Conservation (phyloP, 2,797 vertebrate species). For the Sylvilagus floridanus region DNA sequence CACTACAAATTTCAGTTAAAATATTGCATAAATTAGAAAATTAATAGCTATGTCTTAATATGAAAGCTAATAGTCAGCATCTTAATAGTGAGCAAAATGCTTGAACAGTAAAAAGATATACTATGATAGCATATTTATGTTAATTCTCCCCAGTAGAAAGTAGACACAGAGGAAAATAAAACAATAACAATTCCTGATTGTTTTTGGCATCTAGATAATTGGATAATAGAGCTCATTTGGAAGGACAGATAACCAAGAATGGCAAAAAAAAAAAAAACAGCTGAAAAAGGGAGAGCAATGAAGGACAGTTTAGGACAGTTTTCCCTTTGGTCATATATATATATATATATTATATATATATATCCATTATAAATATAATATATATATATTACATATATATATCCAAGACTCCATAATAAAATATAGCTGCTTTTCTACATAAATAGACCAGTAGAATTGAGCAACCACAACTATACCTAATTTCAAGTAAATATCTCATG, state of each 20-base stretch:
- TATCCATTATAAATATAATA: too few species aligned
- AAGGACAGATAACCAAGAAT: conserved; percentile 10
- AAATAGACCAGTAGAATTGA: not conserved
- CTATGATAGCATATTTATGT: not conserved
- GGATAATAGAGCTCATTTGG: not conserved
- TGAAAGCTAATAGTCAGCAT: not conserved
- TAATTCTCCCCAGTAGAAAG: not conserved
- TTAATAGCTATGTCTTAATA: not conserved
- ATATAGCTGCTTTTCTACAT: not conserved
- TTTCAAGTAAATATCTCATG: not conserved
- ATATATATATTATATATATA: not conserved
- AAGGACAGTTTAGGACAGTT: not conserved
- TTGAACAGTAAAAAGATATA: not conserved
- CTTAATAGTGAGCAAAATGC: not conserved
- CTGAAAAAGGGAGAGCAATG: not conserved
- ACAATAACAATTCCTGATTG: not conserved
- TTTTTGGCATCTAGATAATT: not conserved
- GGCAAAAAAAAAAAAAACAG: not conserved
- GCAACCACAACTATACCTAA: not conserved
- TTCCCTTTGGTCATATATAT: not conserved
- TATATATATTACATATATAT: too few species aligned
- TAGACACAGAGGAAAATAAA: not conserved
- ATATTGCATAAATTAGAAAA: conserved; percentile 13
- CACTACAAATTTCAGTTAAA: conserved; percentile 15
- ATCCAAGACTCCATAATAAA: not conserved